Conservation (phyloP, 1,140 invertebrate genomes). For the Heliconius congener region DNA sequence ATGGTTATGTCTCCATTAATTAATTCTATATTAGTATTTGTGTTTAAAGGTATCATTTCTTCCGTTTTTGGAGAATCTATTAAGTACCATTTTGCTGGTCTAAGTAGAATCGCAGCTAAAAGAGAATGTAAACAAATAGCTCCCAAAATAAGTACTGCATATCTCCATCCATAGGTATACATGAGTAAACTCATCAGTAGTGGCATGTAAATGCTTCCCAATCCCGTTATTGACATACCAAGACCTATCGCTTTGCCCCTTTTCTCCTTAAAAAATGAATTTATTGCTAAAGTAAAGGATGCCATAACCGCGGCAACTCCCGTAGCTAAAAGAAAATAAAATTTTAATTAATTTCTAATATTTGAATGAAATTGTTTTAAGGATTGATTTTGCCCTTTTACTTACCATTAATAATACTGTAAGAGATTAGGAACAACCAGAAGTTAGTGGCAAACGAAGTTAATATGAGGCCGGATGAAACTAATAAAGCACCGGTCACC, state of each 20-base stretch:
- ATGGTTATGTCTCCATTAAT: slow-evolving; percentile 56
- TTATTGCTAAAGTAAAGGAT: slow-evolving; percentile 79
- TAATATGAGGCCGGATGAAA: slow-evolving; percentile 78
- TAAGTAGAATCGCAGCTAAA: slow-evolving; percentile 80
- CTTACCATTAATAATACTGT: slow-evolving; percentile 85
- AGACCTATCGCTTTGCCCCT: slow-evolving; percentile 79
- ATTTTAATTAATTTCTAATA: slow-evolving; percentile 6
- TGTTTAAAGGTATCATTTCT: slow-evolving; percentile 64
- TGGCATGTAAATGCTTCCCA: slow-evolving; percentile 79
- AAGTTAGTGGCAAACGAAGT: slow-evolving; percentile 80
- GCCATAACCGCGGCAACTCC: slow-evolving; percentile 76
- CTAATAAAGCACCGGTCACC: slow-evolving; percentile 74
- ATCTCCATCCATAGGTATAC: slow-evolving; percentile 77
- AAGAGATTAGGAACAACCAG: slow-evolving; percentile 82
- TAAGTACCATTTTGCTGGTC: slow-evolving; percentile 83
- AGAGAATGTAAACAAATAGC: slow-evolving; percentile 82
- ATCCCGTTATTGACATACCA: slow-evolving; percentile 81
- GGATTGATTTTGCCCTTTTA: slow-evolving; percentile 31
- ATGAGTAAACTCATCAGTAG: slow-evolving; percentile 77
- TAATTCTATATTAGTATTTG: slow-evolving; percentile 48
- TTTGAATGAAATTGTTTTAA: not conserved
- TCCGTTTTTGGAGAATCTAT: slow-evolving; percentile 61
- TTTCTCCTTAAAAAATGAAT: slow-evolving; percentile 81
- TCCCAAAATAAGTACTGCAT: slow-evolving; percentile 81
- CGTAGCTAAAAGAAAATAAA: slow-evolving; percentile 65